Conservation (phyloP, 2,113 vertebrate species). For the Scomber japonicus region DNA sequence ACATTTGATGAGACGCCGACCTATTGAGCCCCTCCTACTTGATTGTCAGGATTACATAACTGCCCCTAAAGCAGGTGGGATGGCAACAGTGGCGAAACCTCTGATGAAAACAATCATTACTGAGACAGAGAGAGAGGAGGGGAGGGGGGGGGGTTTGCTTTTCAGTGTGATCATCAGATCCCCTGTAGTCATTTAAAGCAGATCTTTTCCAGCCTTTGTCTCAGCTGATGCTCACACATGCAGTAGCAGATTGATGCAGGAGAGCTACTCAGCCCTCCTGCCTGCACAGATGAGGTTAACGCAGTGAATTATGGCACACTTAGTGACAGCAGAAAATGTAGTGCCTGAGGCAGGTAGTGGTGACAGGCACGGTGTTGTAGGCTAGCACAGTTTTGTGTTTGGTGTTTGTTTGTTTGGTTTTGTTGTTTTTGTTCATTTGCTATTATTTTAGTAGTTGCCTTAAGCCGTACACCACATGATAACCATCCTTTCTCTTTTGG, state of each 20-base stretch:
- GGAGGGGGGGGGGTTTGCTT: not conserved
- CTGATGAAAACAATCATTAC: not conserved
- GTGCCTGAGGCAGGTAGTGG: conserved; percentile 24
- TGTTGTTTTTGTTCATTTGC: not conserved
- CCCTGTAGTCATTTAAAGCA: not conserved
- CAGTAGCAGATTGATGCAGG: not conserved
- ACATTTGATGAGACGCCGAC: not conserved
- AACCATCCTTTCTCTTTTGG: too few relatives aligned
- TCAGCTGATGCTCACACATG: not conserved
- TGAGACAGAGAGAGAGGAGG: not conserved
- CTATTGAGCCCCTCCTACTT: not conserved
- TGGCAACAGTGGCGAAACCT: not conserved
- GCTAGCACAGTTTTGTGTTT: not conserved
- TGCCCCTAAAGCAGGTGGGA: conserved; percentile 17
- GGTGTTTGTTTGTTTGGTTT: not conserved
- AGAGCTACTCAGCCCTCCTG: conserved; percentile 11
- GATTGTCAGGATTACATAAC: conserved; percentile 13
- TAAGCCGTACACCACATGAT: not conserved
- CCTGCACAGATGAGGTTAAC: conserved; percentile 19
- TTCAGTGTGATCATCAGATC: not conserved
- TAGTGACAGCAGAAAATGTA: conserved; percentile 44
- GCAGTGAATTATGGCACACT: conserved; percentile 7
- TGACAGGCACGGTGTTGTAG: conserved; percentile 20
- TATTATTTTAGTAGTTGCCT: not conserved
- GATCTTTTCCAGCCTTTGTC: not conserved